Conservation (phyloP, 2,797 vertebrate genomes). For the Mastacembelus armatus region DNA sequence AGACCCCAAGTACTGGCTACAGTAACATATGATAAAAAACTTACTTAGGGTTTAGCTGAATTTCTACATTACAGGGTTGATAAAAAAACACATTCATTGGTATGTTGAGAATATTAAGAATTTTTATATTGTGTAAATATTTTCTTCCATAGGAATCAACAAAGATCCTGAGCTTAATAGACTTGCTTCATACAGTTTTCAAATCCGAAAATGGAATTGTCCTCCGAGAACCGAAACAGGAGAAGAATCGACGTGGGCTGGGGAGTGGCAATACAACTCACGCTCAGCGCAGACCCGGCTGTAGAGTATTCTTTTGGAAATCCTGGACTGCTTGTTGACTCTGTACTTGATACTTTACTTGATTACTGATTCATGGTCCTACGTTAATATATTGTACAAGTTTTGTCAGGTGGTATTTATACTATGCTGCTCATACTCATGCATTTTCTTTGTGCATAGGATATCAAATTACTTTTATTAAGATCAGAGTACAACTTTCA, state of each 20-base stretch:
- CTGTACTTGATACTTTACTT: too few species aligned
- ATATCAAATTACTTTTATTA: background rate
- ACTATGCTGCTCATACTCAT: background rate
- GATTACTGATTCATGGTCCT: too few species aligned
- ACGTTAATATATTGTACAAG: too few species aligned
- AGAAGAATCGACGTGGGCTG: slow-evolving; percentile 49
- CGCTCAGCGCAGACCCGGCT: slow-evolving; percentile 29
- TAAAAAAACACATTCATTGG: too few species aligned
- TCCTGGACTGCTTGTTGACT: slow-evolving; percentile 66
- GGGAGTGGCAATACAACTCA: background rate
- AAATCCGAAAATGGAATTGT: slow-evolving; percentile 24
- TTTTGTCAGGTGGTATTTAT: too few species aligned
- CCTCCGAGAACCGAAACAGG: slow-evolving; percentile 3
- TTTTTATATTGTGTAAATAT: background rate
- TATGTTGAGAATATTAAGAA: too few species aligned
- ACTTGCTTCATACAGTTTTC: slow-evolving; percentile 46
- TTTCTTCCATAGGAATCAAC: slow-evolving; percentile 38
- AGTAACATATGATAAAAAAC: too few species aligned
- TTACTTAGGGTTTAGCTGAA: too few species aligned
- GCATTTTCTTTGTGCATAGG: background rate
- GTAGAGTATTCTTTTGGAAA: slow-evolving; percentile 75
- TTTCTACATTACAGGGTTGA: too few species aligned
- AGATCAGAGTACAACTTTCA: too few species aligned
- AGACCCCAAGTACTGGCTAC: too few species aligned
- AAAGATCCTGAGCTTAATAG: slow-evolving; percentile 14